Evolutionary conservation across 30 jellyfish, hydroid and myxozoan species (phyloP).

Genomic region (Sanderia malayensis): DNA sequence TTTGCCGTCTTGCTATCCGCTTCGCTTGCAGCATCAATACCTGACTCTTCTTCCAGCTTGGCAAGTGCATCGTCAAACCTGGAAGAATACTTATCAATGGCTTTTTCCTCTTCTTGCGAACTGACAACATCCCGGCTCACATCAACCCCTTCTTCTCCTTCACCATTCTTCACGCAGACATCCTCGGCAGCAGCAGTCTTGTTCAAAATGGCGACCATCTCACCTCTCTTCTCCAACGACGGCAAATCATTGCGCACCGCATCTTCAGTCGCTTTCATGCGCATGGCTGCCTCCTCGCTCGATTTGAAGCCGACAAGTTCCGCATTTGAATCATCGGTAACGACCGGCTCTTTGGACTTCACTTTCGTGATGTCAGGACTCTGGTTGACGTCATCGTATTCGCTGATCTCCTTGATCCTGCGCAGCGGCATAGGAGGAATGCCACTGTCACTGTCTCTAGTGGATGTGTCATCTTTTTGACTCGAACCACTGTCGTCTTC

Average conservation of each 20-base stretch:
- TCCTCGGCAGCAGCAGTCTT: slow-evolving; percentile 7
- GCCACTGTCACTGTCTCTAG: slow-evolving; percentile 75
- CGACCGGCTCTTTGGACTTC: slow-evolving; percentile 55
- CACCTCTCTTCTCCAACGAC: slow-evolving; percentile 52
- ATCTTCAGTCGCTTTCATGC: slow-evolving; percentile 39
- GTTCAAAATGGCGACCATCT: slow-evolving; percentile 28
- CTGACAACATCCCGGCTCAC: no score
- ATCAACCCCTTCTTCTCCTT: no score
- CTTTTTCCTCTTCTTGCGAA: slow-evolving; percentile 18
- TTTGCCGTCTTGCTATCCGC: slow-evolving; percentile 28
- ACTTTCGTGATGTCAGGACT: slow-evolving; percentile 51
- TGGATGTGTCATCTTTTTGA: slow-evolving; percentile 76
- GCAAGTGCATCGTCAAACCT: slow-evolving; percentile 66
- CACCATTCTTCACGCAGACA: neutral
- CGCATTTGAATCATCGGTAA: slow-evolving; percentile 18
- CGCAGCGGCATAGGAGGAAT: slow-evolving; percentile 99
- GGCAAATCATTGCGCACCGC: slow-evolving; percentile 63
- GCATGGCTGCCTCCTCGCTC: slow-evolving; percentile 43
- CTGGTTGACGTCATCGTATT: slow-evolving; percentile 48
- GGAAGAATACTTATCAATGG: slow-evolving; percentile 17
- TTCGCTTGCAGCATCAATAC: slow-evolving; percentile 36
- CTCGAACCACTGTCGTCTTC: slow-evolving; percentile 73
- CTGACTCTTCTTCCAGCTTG: slow-evolving; percentile 25
- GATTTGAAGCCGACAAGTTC: slow-evolving; percentile 73
- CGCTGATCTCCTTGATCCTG: slow-evolving; percentile 86